Conservation (phyloP, 2,113 vertebrate species). For the Sitta europaea region DNA sequence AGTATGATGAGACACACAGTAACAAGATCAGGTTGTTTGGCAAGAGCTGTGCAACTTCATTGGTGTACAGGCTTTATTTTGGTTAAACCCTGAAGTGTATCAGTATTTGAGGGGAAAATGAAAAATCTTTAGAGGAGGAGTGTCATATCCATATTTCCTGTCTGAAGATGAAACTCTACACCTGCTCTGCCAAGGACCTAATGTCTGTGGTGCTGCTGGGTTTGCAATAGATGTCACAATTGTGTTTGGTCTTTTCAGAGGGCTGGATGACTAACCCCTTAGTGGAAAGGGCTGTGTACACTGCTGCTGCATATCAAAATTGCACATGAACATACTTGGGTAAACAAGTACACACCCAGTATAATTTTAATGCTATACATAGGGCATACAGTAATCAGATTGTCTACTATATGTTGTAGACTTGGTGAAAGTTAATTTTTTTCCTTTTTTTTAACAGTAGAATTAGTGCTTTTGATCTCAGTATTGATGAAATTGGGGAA, state of each 20-base stretch:
- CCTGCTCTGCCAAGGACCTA: neutral
- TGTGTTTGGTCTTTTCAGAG: neutral
- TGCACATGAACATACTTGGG: neutral
- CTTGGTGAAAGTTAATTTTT: neutral
- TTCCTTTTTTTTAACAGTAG: slow-evolving; percentile 26
- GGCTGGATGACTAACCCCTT: neutral
- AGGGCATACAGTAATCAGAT: neutral
- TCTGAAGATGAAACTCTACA: neutral
- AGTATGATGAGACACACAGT: neutral
- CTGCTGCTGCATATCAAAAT: neutral
- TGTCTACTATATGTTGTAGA: neutral
- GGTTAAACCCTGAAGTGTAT: neutral
- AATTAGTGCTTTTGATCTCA: slow-evolving; percentile 51
- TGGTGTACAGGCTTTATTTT: neutral
- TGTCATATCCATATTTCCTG: neutral
- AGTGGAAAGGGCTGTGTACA: neutral
- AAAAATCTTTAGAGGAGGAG: neutral
- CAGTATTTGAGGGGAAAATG: neutral
- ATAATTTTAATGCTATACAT: neutral
- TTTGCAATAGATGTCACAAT: neutral
- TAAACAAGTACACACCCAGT: neutral
- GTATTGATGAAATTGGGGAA: neutral
- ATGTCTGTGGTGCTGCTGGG: neutral
- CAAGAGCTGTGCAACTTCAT: neutral
- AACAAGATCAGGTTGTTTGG: neutral